phyloP scores from a whole-genome alignment of 2,113 vertebrate species.

The Osmerus mordax region DNA sequence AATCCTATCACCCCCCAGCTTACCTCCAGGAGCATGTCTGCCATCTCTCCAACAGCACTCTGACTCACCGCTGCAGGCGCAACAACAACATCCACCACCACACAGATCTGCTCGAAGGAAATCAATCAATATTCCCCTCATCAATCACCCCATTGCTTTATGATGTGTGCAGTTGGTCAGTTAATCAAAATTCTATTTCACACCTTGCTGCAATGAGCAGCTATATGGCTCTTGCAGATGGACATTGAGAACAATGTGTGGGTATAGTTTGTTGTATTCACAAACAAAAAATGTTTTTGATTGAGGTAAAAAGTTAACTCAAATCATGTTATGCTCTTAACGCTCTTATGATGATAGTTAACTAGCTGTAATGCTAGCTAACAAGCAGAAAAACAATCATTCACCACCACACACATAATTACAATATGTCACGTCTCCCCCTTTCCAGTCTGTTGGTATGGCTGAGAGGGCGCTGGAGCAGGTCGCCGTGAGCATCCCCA shows the following conservation, averaged over 20 bases:
- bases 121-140: neutral
- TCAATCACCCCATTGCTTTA: neutral
- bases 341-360: neutral
- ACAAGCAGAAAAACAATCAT: neutral
- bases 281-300: too few relatives aligned
- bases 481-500: conserved; percentile 79
- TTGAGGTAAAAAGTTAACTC: too few relatives aligned
- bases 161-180: neutral
- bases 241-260: too few relatives aligned
- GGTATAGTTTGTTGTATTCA: too few relatives aligned
- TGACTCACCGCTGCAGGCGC: conserved; percentile 14
- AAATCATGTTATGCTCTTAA: too few relatives aligned
- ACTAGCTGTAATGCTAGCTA: neutral
- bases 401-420: neutral
- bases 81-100: neutral
- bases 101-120: neutral
- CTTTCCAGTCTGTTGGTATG: conserved; percentile 72
- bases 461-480: conserved; percentile 79
- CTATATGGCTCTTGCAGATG: neutral
- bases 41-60: conserved; percentile 25
- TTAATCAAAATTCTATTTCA: neutral
- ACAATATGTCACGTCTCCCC: conserved; percentile 9
- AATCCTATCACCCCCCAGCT: conserved; percentile 47
- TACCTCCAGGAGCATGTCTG: conserved; percentile 26
- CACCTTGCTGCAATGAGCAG: neutral